Conservation (phyloP, 2,113 vertebrate species). For the Arothron firmamentum region DNA sequence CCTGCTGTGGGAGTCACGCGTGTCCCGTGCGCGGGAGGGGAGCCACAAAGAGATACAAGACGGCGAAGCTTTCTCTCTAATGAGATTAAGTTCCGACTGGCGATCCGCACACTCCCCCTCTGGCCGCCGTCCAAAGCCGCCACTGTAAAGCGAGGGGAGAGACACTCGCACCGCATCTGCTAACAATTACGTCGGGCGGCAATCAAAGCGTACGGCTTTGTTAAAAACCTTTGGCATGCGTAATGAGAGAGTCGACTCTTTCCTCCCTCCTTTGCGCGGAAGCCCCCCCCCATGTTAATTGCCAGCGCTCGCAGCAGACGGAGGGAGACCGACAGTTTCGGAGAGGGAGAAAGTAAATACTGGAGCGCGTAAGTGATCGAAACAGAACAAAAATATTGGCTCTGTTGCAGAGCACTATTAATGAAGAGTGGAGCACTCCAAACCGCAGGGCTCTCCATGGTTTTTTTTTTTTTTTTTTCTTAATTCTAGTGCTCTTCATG, state of each 20-base stretch:
- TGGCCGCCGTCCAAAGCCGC: constrained; percentile 68
- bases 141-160: constrained; percentile 62
- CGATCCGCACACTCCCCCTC: constrained; percentile 63
- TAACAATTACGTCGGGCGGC: constrained; percentile 73
- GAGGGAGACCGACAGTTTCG: constrained; percentile 7
- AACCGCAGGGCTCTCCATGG: constrained; percentile 36
- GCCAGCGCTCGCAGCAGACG: constrained; percentile 28
- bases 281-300: constrained; percentile 57
- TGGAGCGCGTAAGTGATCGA: constrained; percentile 18
- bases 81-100: constrained; percentile 75
- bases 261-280: constrained; percentile 53
- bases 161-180: constrained; percentile 77
- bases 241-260: constrained; percentile 64
- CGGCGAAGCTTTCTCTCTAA: constrained; percentile 70
- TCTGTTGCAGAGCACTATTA: constrained; percentile 18
- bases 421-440: constrained; percentile 31
- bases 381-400: constrained; percentile 41
- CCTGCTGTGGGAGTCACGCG: constrained; percentile 9
- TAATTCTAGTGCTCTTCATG: constrained; percentile 63
- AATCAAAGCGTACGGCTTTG: constrained; percentile 70
- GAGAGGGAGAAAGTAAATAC: constrained; percentile 19
- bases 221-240: constrained; percentile 62
- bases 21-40: constrained; percentile 23
- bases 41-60: constrained; percentile 66
- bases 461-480: constrained; percentile 26